phyloP scores from a whole-genome alignment of 2,113 vertebrate species.

The Corvus cornix region DNA sequence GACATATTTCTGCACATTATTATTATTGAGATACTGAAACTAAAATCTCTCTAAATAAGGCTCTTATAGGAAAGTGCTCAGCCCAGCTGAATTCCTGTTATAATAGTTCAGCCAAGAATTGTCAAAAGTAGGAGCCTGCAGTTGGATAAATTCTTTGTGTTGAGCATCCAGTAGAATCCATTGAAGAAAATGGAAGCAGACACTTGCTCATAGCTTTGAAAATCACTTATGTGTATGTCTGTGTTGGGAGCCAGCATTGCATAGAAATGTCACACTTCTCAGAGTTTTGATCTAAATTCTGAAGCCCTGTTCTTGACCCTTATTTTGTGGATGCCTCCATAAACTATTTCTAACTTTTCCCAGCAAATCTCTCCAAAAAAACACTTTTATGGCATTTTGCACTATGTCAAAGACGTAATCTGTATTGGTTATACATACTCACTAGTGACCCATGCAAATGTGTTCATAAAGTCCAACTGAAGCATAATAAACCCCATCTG shows the following conservation, averaged over 20 bases:
- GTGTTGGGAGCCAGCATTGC: neutral
- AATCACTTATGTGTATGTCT: neutral
- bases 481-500: neutral
- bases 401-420: neutral
- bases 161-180: neutral
- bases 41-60: neutral
- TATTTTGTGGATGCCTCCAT: neutral
- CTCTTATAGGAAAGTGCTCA: neutral
- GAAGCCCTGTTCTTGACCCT: neutral
- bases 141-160: neutral
- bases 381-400: neutral
- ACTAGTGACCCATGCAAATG: neutral
- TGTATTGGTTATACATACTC: neutral
- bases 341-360: neutral
- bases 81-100: neutral
- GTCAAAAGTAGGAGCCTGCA: neutral
- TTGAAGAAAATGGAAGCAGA: neutral
- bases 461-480: neutral
- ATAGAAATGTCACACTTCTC: neutral
- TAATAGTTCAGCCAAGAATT: neutral
- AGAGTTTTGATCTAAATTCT: neutral
- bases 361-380: neutral
- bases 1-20: neutral
- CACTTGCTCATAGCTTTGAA: neutral
- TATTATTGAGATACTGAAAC: neutral